Conservation (phyloP, 2,888 invertebrate species). For the Eilema caniola region DNA sequence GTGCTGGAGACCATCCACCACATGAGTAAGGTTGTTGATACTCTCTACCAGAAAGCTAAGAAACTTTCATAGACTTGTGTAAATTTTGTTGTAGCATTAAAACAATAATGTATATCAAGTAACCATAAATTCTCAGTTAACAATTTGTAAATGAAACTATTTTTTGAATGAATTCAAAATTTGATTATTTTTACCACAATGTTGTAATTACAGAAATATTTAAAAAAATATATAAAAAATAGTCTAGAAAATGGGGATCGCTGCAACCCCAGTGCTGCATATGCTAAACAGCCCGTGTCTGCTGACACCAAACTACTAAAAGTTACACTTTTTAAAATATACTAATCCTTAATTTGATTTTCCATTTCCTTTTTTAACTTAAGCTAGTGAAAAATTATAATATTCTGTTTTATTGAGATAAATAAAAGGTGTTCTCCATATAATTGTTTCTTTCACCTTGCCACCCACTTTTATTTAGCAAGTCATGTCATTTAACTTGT, state of each 20-base stretch:
- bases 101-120: slow-evolving; percentile 80
- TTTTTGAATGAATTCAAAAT: slow-evolving; percentile 78
- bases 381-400: slow-evolving; percentile 84
- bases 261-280: slow-evolving; percentile 50
- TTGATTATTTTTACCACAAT: slow-evolving; percentile 68
- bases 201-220: slow-evolving; percentile 59
- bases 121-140: slow-evolving; percentile 80
- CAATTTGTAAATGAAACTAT: slow-evolving; percentile 75
- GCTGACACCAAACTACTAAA: slow-evolving; percentile 49
- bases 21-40: slow-evolving; percentile 99
- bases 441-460: slow-evolving; percentile 69
- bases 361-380: slow-evolving; percentile 75
- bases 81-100: slow-evolving; percentile 82
- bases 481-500: slow-evolving; percentile 75
- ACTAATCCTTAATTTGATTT: slow-evolving; percentile 73
- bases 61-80: slow-evolving; percentile 93
- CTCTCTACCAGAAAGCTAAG: slow-evolving; percentile 99
- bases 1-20: slow-evolving; percentile 99
- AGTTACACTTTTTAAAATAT: slow-evolving; percentile 68
- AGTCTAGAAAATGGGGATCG: slow-evolving; percentile 60
- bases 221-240: slow-evolving; percentile 52
- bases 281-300: slow-evolving; percentile 31
- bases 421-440: slow-evolving; percentile 82
- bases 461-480: slow-evolving; percentile 68
- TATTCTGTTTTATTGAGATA: slow-evolving; percentile 84